These are phyloP conservation scores for Pogonocherus hispidulus DNA, from an alignment of 2,888 invertebrate species.

Conservation along the genomic window DNA sequence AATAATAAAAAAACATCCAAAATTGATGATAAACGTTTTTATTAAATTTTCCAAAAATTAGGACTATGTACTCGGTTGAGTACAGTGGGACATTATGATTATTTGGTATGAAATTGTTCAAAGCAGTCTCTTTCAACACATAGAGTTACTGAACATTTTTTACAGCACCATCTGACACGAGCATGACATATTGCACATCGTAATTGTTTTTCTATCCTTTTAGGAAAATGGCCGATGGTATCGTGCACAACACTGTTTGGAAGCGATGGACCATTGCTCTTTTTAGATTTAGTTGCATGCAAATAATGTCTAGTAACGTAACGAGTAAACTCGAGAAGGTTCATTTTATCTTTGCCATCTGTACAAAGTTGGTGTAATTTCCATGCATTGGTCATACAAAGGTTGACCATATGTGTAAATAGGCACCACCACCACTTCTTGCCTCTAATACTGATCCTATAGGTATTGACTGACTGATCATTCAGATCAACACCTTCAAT, in stretches of 20 bases:
- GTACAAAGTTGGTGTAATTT: slow-evolving; percentile 1
- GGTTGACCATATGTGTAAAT: slow-evolving; percentile 29
- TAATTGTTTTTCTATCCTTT: slow-evolving; percentile 5
- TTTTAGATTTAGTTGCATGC: not conserved
- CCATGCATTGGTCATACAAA: slow-evolving; percentile 23
- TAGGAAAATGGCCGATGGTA: slow-evolving; percentile 3
- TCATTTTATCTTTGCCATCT: not conserved
- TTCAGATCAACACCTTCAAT: slow-evolving; percentile 40
- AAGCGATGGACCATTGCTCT: not conserved
- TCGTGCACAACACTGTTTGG: slow-evolving; percentile 1
- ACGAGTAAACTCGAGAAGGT: slow-evolving; percentile 6
- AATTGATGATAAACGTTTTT: too few species aligned
- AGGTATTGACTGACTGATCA: slow-evolving; percentile 25
- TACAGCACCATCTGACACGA: not conserved
- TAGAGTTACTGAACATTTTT: slow-evolving; percentile 13
- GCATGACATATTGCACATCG: slow-evolving; percentile 8
- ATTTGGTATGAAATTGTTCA: slow-evolving; percentile 6
- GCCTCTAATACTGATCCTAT: slow-evolving; percentile 13
- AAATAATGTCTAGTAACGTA: slow-evolving; percentile 14
- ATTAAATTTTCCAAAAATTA: too few species aligned
- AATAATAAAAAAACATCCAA: too few species aligned
- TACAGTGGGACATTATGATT: too few species aligned
- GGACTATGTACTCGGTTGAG: too few species aligned
- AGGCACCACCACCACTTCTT: slow-evolving; percentile 34
- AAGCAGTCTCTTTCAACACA: slow-evolving; percentile 10